phyloP scores from a whole-genome alignment of 1,140 invertebrate species.

The Neodiprion pinetum region DNA sequence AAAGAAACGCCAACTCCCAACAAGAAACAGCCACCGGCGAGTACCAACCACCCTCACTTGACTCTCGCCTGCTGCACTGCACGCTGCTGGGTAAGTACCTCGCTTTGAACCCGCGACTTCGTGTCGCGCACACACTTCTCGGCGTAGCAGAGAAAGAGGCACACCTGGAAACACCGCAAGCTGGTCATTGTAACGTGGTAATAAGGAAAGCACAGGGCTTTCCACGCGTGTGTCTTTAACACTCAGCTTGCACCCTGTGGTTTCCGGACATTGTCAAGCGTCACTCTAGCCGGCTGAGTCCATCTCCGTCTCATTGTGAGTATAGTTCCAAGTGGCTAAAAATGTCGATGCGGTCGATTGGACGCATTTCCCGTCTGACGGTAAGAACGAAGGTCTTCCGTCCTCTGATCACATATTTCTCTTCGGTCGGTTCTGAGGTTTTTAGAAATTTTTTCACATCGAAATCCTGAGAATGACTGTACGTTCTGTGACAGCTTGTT shows the following conservation, averaged over 20 bases:
- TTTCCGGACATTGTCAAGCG: too few species aligned
- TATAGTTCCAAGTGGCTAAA: too few species aligned
- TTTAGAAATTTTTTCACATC: not conserved
- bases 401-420: not conserved
- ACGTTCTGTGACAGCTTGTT: not conserved
- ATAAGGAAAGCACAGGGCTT: slow-evolving; percentile 13
- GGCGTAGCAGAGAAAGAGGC: not conserved
- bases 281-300: too few species aligned
- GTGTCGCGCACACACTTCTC: not conserved
- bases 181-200: slow-evolving; percentile 15
- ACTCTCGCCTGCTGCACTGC: not conserved
- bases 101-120: too few species aligned
- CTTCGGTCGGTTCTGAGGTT: not conserved
- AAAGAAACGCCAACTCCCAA: not conserved
- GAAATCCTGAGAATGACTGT: not conserved
- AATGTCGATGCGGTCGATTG: too few species aligned
- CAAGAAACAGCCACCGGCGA: not conserved
- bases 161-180: not conserved
- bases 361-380: too few species aligned
- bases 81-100: too few species aligned
- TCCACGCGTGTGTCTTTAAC: not conserved
- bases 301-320: too few species aligned
- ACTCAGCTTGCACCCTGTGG: not conserved
- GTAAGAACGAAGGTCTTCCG: too few species aligned
- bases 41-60: not conserved